These are phyloP conservation scores for Triplophysa dalaica DNA, from an alignment of 2,113 vertebrate genomes.

Conservation along the genomic window DNA sequence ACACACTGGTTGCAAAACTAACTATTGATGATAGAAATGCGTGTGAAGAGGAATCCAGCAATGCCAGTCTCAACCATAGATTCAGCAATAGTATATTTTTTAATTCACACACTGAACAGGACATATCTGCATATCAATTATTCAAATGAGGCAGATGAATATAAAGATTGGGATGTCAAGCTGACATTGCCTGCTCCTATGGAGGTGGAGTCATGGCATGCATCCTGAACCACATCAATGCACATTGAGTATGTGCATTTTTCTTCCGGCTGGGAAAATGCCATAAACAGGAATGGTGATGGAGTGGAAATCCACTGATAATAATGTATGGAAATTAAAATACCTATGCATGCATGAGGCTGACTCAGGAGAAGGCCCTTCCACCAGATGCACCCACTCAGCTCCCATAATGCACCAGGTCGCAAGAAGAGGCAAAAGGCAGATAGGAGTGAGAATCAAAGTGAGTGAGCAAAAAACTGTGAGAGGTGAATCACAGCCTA, in stretches of 20 bases:
- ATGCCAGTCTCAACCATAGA: slow-evolving; percentile 6
- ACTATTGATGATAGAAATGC: slow-evolving; percentile 1
- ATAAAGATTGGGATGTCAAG: background rate
- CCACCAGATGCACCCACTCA: slow-evolving; percentile 72
- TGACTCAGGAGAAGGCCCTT: slow-evolving; percentile 70
- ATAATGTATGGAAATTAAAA: slow-evolving; percentile 70
- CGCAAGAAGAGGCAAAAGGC: slow-evolving; percentile 73
- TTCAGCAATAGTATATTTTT: background rate
- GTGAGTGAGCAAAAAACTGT: slow-evolving; percentile 66
- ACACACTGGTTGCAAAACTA: background rate
- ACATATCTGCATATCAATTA: background rate
- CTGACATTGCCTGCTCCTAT: slow-evolving; percentile 31
- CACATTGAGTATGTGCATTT: slow-evolving; percentile 28
- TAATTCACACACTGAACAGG: background rate
- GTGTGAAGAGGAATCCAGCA: slow-evolving; percentile 10
- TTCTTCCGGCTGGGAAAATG: slow-evolving; percentile 28
- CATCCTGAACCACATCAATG: slow-evolving; percentile 30
- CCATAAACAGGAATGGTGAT: slow-evolving; percentile 30
- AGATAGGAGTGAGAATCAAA: slow-evolving; percentile 75
- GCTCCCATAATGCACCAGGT: slow-evolving; percentile 77
- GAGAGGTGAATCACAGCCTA: slow-evolving; percentile 55
- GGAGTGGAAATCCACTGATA: slow-evolving; percentile 51
- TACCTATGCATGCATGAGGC: slow-evolving; percentile 87
- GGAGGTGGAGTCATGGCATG: slow-evolving; percentile 9
- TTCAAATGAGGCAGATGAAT: background rate